Evolutionary conservation across 2,888 invertebrate genomes (phyloP).

Genomic region (Trimorus sp.): DNA sequence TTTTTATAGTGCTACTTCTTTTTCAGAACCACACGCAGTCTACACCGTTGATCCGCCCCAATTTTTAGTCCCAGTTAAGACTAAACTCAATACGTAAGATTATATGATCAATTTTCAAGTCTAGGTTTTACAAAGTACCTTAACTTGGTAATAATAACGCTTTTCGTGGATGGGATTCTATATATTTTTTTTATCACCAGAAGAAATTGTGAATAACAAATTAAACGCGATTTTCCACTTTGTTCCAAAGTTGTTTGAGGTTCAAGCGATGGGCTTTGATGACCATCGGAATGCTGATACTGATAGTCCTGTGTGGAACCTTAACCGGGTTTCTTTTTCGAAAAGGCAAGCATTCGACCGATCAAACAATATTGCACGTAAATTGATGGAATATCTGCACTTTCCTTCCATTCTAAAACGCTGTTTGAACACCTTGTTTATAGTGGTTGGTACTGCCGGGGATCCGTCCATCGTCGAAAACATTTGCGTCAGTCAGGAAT

Average conservation of each 20-base stretch:
- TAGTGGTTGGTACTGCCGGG: not conserved
- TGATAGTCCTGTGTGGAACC: constrained; percentile 15
- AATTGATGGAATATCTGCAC: not conserved
- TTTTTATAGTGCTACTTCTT: too few relatives aligned
- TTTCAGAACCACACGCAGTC: constrained; percentile 18
- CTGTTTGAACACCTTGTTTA: not conserved
- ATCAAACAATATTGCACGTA: not conserved
- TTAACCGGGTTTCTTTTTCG: constrained; percentile 23
- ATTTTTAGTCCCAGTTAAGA: constrained; percentile 26
- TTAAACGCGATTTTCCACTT: too few relatives aligned
- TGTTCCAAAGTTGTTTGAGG: too few relatives aligned
- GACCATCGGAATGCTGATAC: constrained; percentile 24
- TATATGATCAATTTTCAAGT: not conserved
- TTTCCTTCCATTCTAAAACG: too few relatives aligned
- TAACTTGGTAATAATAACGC: too few relatives aligned
- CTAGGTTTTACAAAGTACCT: not conserved
- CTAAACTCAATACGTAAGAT: constrained; percentile 26
- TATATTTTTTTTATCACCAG: too few relatives aligned
- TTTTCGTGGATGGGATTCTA: too few relatives aligned
- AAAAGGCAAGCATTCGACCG: constrained; percentile 18
- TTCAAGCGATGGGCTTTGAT: constrained; percentile 22
- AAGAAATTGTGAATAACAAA: not conserved
- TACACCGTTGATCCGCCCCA: not conserved
- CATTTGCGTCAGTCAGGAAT: constrained; percentile 26
- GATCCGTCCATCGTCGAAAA: not conserved